Percentiles rank a stretch among this genome's conserved stretches.
phyloP scores from a whole-genome alignment of 1,140 invertebrate species.

The Lordiphosa clarofinis region DNA sequence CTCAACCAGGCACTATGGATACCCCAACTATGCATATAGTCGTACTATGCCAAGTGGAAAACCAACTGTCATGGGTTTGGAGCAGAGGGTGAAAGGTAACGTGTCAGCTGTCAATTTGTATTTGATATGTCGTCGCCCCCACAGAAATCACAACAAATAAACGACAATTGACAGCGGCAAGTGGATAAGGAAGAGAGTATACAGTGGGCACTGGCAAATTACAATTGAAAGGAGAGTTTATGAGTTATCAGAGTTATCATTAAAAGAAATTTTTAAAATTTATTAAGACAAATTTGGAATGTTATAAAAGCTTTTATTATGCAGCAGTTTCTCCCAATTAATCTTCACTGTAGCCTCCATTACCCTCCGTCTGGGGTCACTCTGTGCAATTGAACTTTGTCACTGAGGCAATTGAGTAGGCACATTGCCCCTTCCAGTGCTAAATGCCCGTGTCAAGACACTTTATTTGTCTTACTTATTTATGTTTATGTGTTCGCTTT shows the following conservation, averaged over 20 bases:
- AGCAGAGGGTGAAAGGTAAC: conserved; percentile 31
- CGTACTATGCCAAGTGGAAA: conserved; percentile 1
- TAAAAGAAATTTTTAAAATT: too few species aligned
- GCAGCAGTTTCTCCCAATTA: too few species aligned
- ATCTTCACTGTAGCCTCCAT: conserved; percentile 1
- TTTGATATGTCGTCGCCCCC: conserved; percentile 53
- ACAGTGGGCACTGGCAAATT: conserved; percentile 5
- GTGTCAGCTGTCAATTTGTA: conserved; percentile 73
- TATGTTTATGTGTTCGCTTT: conserved; percentile 61
- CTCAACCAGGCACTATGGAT: background rate
- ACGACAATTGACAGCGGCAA: conserved; percentile 73
- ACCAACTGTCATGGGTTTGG: conserved; percentile 32
- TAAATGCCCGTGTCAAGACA: conserved; percentile 66
- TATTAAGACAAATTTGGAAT: too few species aligned
- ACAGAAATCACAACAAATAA: conserved; percentile 72
- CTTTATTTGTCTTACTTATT: conserved; percentile 74
- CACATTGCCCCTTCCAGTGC: conserved; percentile 31
- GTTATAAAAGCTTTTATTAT: too few species aligned
- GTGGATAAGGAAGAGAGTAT: conserved; percentile 23
- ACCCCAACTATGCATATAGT: too few species aligned
- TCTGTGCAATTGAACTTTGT: conserved; percentile 57
- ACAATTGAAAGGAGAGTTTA: too few species aligned
- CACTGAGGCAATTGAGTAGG: conserved; percentile 21
- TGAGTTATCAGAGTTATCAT: too few species aligned
- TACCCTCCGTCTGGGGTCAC: conserved; percentile 19